Percentiles rank a stretch among this genome's conserved stretches.
Conservation (phyloP, 2,888 invertebrate genomes). For the Lamproptera curius region DNA sequence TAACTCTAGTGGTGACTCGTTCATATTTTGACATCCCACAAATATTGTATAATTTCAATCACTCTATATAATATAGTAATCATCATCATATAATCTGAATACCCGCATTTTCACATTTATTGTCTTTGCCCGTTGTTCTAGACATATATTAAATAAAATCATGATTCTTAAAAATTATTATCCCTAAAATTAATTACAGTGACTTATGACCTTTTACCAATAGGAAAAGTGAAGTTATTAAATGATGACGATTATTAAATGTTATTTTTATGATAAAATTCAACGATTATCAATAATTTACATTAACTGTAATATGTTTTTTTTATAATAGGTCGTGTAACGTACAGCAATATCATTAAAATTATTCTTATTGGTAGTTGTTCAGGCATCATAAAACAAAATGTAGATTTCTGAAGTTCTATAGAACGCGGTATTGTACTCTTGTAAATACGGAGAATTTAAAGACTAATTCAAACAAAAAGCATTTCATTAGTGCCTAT, state of each 20-base stretch:
- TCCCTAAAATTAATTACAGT: not conserved
- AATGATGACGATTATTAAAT: too few species aligned
- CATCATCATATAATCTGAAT: not conserved
- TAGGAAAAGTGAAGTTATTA: not conserved
- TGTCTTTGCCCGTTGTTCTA: slow-evolving; percentile 2
- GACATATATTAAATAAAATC: not conserved
- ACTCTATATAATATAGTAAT: slow-evolving; percentile 13
- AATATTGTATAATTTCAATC: slow-evolving; percentile 7
- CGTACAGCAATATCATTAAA: too few species aligned
- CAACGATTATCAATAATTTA: too few species aligned
- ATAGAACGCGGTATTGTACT: slow-evolving; percentile 34
- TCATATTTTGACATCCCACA: slow-evolving; percentile 6
- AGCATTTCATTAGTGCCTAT: slow-evolving; percentile 65
- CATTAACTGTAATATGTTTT: too few species aligned
- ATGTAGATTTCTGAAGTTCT: slow-evolving; percentile 29
- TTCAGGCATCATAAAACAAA: slow-evolving; percentile 16
- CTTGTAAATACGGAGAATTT: slow-evolving; percentile 71
- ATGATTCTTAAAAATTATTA: not conserved
- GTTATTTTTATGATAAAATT: too few species aligned
- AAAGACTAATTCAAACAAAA: slow-evolving; percentile 61
- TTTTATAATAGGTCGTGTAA: too few species aligned
- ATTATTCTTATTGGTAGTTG: slow-evolving; percentile 19
- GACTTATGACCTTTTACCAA: slow-evolving; percentile 8
- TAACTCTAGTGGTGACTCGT: slow-evolving; percentile 12
- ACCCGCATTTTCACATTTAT: not conserved